Percentiles rank a stretch among this genome's conserved stretches.
phyloP scores from a whole-genome alignment of 2,113 vertebrate species.

The Genyomyrus donnyi region DNA sequence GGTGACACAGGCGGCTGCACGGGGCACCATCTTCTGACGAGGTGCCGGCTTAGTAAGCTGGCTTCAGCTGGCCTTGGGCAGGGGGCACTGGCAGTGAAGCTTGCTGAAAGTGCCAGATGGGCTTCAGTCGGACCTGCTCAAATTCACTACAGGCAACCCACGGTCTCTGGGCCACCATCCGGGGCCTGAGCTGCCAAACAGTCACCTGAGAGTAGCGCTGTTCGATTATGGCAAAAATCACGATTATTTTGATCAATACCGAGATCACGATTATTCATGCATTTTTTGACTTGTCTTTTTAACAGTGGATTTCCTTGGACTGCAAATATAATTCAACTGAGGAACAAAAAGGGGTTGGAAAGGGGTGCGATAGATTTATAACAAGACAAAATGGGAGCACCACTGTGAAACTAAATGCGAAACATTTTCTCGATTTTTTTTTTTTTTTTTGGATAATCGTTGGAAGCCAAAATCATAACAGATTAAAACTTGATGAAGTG shows the following conservation, averaged over 20 bases:
- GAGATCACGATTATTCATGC: background rate
- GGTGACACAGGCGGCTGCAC: background rate
- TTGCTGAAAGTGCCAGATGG: background rate
- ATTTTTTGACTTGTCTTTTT: background rate
- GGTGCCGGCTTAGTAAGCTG: no score
- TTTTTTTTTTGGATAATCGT: background rate
- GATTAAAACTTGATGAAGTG: background rate
- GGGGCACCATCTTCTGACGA: background rate
- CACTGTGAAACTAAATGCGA: background rate
- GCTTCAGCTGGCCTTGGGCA: no score
- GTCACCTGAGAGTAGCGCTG: background rate
- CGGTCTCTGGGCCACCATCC: background rate
- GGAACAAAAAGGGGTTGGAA: background rate
- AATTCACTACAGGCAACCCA: background rate
- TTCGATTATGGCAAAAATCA: no score
- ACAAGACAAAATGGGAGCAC: background rate
- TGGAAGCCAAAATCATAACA: background rate
- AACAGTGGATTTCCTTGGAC: background rate
- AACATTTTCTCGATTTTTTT: background rate
- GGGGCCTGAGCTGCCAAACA: background rate
- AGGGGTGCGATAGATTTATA: background rate
- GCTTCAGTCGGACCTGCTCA: background rate
- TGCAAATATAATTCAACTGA: background rate
- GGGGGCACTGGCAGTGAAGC: background rate
- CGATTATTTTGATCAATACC: background rate